Evolutionary conservation across 2,113 vertebrate genomes (phyloP), one percentile per base, ranked within the genome.

Genomic region (Bombycilla garrulus): DNA sequence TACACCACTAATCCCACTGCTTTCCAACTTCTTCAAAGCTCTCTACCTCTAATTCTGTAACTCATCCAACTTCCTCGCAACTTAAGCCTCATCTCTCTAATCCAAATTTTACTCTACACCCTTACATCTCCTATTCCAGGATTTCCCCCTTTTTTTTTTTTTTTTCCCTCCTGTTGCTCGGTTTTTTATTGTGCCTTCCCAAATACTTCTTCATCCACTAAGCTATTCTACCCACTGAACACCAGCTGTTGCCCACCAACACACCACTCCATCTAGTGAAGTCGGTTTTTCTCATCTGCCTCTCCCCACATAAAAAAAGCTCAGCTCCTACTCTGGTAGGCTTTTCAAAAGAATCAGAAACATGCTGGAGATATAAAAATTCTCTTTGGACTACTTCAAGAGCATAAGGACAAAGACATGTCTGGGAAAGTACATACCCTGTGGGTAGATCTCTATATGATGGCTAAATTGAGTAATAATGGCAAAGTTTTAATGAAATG

Each of bases 391-490:
- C 50, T 93, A 92, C 82, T 86, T 74, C 54, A 90, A 83, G 74
- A 94, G 45, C 79, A 77, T 50, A 90, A 96, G 79, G 94, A 95
- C 95, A 92, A 94, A 95, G 82, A 70, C 82, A 60, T 81, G 90
- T 38, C 96, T 93, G 91, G 90, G 90, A 88, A 96, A 94, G 94
- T 83, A 93, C 64, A 74, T 47, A 82, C 67, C 92, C 96, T 86
- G 71, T 93, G 91, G 90, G 82, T 50, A 95, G 67, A 88, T 73
- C 74, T 86, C 82, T 86, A 42, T 74, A 81, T 35, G 88, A 84
- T 38, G 80, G 80, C 72, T 94, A 83, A 90, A 95, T 86, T 90
- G 84, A 88, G 79, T 78, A 93, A 47, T 70, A 96, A 91, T 18
- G 56, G 79, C 47, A 56, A 81, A 78, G 53, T 53, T 85, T 89